Conservation (phyloP, 2,113 vertebrate genomes). For the Gymnobelideus leadbeateri region DNA sequence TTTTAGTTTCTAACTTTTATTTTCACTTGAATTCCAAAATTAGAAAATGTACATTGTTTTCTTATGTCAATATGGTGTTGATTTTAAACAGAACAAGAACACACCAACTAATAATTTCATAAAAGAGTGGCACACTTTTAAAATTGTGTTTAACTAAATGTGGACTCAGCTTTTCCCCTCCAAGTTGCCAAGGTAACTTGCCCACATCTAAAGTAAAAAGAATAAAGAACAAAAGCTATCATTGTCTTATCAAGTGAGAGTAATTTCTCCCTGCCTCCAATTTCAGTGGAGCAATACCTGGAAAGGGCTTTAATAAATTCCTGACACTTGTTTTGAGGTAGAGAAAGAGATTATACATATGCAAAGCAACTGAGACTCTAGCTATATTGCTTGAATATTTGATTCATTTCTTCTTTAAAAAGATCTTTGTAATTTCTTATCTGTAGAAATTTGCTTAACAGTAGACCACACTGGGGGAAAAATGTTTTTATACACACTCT, state of each 20-base stretch:
- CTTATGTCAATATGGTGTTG: slow-evolving; percentile 30
- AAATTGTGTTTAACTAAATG: slow-evolving; percentile 78
- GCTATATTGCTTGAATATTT: slow-evolving; percentile 50
- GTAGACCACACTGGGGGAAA: not conserved
- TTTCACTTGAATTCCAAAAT: slow-evolving; percentile 43
- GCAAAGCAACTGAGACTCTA: slow-evolving; percentile 55
- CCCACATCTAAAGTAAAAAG: slow-evolving; percentile 71
- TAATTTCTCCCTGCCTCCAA: slow-evolving; percentile 61
- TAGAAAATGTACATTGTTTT: slow-evolving; percentile 42
- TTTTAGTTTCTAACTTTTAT: slow-evolving; percentile 60
- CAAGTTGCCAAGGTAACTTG: slow-evolving; percentile 82
- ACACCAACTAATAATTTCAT: slow-evolving; percentile 58
- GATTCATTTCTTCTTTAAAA: slow-evolving; percentile 57
- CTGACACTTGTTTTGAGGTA: slow-evolving; percentile 61
- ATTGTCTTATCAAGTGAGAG: slow-evolving; percentile 80
- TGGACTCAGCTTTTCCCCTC: slow-evolving; percentile 77
- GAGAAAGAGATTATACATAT: slow-evolving; percentile 52
- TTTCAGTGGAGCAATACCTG: slow-evolving; percentile 76
- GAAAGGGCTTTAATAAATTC: slow-evolving; percentile 60
- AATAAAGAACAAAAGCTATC: slow-evolving; percentile 82
- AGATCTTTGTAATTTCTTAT: slow-evolving; percentile 26
- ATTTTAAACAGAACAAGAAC: slow-evolving; percentile 54
- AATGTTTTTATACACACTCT: slow-evolving; percentile 4
- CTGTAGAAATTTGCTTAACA: slow-evolving; percentile 19
- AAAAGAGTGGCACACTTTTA: slow-evolving; percentile 49